phyloP scores from a whole-genome alignment of 1,140 invertebrate species.

The Sycophila sp. region DNA sequence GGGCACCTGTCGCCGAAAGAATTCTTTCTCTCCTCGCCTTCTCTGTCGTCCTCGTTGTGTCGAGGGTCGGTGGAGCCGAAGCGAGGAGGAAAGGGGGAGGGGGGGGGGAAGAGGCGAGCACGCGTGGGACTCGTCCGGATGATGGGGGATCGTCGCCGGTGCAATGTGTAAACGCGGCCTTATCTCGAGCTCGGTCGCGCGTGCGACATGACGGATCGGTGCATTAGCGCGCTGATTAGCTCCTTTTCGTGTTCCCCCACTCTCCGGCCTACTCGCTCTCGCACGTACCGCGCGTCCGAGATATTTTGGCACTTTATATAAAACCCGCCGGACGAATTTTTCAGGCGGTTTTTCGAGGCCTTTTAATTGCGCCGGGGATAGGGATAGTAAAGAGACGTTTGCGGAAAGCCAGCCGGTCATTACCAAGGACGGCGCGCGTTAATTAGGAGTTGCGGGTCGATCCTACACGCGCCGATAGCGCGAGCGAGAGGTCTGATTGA shows the following conservation, averaged over 20 bases:
- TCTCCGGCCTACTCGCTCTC: no score
- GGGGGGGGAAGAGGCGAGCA: neutral
- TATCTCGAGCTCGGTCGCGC: neutral
- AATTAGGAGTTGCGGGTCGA: neutral
- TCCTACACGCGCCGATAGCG: neutral
- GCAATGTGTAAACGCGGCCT: constrained; percentile 2
- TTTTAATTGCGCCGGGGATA: neutral
- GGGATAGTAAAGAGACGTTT: neutral
- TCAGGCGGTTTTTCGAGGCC: no score
- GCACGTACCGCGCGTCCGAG: neutral
- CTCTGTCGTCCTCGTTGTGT: neutral
- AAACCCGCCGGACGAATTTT: no score
- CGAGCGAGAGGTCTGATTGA: neutral
- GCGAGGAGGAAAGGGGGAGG: neutral
- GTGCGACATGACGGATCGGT: constrained; percentile 57
- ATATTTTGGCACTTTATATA: neutral
- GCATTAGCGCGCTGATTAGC: constrained; percentile 59
- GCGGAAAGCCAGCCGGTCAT: neutral
- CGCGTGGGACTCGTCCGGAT: neutral
- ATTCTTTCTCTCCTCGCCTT: neutral
- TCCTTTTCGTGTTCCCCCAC: no score
- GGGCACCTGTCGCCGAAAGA: neutral
- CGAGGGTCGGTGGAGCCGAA: neutral
- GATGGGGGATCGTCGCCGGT: neutral
- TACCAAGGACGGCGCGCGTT: neutral